Evolutionary conservation across 2,113 vertebrate genomes (phyloP).

Genomic region (Callionymus lyra): DNA sequence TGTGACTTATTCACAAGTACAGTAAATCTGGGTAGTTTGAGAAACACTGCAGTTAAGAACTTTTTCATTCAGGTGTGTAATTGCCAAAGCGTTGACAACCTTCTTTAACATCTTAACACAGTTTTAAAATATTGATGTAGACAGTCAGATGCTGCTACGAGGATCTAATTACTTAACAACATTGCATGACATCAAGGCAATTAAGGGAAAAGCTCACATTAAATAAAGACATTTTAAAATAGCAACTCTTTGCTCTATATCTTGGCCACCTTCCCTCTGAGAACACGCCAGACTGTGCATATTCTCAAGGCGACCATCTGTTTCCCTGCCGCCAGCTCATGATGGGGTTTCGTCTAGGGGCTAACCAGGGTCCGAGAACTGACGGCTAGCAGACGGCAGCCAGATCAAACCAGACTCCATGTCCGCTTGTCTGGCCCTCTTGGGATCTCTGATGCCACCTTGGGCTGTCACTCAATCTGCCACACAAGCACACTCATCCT

Average conservation of each 20-base stretch:
- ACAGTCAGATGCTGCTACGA: too few relatives aligned
- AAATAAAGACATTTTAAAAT: too few relatives aligned
- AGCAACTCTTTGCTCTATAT: not conserved
- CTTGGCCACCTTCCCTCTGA: slow-evolving; percentile 10
- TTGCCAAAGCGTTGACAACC: too few relatives aligned
- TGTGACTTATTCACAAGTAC: too few relatives aligned
- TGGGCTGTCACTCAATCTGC: slow-evolving; percentile 45
- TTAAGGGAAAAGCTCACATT: too few relatives aligned
- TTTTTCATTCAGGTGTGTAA: too few relatives aligned
- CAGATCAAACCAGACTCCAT: slow-evolving; percentile 46
- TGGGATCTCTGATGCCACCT: slow-evolving; percentile 29
- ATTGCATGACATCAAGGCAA: too few relatives aligned
- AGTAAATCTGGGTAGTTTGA: too few relatives aligned
- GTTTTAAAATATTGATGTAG: too few relatives aligned
- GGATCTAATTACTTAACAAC: too few relatives aligned
- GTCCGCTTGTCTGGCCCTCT: slow-evolving; percentile 39
- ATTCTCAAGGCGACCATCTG: slow-evolving; percentile 58
- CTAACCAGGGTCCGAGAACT: slow-evolving; percentile 32
- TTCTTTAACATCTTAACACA: too few relatives aligned
- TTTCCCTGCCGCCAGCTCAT: slow-evolving; percentile 30
- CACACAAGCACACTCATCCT: slow-evolving; percentile 3
- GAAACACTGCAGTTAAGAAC: too few relatives aligned
- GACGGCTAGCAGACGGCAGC: slow-evolving; percentile 48
- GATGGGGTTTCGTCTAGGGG: slow-evolving; percentile 37
- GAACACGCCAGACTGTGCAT: slow-evolving; percentile 22